A percentile compares a stretch with the other conserved stretches of the same genome.
Conservation (phyloP, 2,113 vertebrate species). For the Xiphorhynchus elegans region DNA sequence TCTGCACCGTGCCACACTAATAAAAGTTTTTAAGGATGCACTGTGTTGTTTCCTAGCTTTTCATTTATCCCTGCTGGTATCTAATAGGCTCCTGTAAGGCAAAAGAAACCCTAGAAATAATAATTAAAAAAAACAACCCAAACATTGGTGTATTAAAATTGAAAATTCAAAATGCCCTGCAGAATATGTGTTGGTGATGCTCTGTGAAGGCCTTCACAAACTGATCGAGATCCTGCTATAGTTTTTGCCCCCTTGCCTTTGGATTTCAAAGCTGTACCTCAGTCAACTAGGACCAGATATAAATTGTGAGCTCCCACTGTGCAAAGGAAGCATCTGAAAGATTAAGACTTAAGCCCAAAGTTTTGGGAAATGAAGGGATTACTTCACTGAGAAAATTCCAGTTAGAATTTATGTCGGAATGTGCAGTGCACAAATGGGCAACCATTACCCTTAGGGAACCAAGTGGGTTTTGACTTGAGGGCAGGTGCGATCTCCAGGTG, state of each 20-base stretch:
- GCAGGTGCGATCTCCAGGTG: neutral
- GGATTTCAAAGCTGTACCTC: accelerated
- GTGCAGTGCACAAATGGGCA: accelerated
- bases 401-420: neutral
- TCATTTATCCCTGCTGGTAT: neutral
- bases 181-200: neutral
- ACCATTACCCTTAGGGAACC: neutral
- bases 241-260: neutral
- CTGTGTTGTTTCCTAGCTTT: neutral
- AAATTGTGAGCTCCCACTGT: accelerated
- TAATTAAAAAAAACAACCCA: neutral
- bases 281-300: too few relatives aligned
- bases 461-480: neutral
- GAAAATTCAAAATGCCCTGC: accelerated
- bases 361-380: neutral
- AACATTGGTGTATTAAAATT: accelerated
- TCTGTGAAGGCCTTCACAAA: neutral
- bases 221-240: accelerated
- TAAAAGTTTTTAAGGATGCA: conserved; percentile 38
- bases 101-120: neutral
- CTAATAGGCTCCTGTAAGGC: neutral
- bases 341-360: accelerated
- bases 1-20: conserved; percentile 40
- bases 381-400: neutral
- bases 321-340: neutral